These are phyloP conservation scores for Perodicticus potto DNA, from an alignment of 2,797 vertebrate species.

Conservation along the genomic window DNA sequence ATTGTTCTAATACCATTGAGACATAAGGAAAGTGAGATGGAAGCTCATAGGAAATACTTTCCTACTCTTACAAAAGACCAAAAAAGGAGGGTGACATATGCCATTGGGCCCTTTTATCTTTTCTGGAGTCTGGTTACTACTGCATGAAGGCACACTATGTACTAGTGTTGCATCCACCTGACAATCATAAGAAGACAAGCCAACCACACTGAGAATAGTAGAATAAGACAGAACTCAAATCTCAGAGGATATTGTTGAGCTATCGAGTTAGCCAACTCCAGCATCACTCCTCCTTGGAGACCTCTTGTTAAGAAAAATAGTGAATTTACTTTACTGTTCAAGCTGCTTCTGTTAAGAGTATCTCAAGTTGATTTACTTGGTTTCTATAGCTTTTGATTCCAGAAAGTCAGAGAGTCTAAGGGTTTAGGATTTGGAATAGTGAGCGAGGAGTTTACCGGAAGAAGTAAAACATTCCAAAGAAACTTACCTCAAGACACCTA, in stretches of 20 bases:
- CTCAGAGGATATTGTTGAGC: not conserved
- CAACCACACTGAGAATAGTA: not conserved
- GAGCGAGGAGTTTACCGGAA: not conserved
- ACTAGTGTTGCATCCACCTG: not conserved
- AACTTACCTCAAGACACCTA: not conserved
- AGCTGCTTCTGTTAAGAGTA: conserved; percentile 2
- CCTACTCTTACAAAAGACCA: not conserved
- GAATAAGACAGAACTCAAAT: not conserved
- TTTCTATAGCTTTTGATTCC: not conserved
- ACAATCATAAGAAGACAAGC: not conserved
- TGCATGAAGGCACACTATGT: not conserved
- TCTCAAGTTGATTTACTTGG: not conserved
- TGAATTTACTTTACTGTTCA: not conserved
- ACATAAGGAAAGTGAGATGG: not conserved
- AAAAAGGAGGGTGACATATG: not conserved
- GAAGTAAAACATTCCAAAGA: not conserved
- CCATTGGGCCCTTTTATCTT: not conserved
- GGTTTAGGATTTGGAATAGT: not conserved
- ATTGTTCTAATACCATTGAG: not conserved
- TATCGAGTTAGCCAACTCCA: not conserved
- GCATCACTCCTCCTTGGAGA: not conserved
- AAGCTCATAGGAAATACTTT: not conserved
- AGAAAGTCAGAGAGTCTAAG: not conserved
- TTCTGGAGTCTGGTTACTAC: not conserved
- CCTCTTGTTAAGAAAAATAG: not conserved